Evolutionary conservation across 1,140 invertebrate species (phyloP), one percentile per base, ranked within the genome.

Genomic region (Drosophila cardini): DNA sequence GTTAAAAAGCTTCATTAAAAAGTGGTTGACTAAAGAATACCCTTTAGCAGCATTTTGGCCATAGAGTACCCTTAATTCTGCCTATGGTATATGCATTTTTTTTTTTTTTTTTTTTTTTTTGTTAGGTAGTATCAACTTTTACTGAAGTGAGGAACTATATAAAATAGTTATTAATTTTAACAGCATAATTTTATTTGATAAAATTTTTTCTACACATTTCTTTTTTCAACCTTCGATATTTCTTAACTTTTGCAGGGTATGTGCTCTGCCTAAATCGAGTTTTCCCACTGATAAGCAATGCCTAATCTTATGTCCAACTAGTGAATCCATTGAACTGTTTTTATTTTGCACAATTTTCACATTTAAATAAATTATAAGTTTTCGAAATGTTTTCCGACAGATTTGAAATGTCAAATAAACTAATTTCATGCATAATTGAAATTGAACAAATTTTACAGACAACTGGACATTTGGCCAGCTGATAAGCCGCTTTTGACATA

Each of bases 361-460:
- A 43, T 55, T 32, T 53, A 43, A 64, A 55, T 46, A 30, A 42
- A 15, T 67, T 43, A 32, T 63, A 18, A 38, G 26, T 62, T 11
- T 48, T 45, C 21, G 18, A 46, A 56, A 21, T 55, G 42, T 75
- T 69, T 21, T 40, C 72, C 61, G 69, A 69, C 65, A 75, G 60
- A 61, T 70, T 75, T 83, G 46, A 87, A 80, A 84, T 77, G 84
- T 80, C 84, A 82, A 57, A 84, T 84, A 79, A 87, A 84, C 84
- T 64, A 74, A 84, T 87, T 87, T 87, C 71, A 76, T 80, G 84
- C 84, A 61, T 89, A 87, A 89, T 87, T 87, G 80, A 87, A 84
- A 77, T 26, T 83, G 76, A 87, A 86, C 83, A 86, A 86, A 86
- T 86, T 86, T 68, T 43, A 71, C 15, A 61, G 56, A 71, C 64